phyloP scores from a whole-genome alignment of 2,888 invertebrate genomes.

The Volucella inflata region DNA sequence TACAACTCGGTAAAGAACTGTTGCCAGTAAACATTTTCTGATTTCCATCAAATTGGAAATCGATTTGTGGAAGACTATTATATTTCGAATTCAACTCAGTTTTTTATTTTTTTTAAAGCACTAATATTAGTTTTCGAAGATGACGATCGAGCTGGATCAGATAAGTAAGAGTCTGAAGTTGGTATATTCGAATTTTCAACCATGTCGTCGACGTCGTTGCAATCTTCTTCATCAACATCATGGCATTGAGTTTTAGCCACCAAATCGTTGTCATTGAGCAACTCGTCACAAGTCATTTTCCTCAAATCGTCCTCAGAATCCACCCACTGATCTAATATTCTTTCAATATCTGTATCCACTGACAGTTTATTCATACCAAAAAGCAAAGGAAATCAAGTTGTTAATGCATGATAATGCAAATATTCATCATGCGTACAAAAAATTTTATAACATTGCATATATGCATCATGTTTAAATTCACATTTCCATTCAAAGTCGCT shows the following conservation, averaged over 20 bases:
- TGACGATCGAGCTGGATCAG: constrained; percentile 4
- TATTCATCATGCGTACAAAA: no score
- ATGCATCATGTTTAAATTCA: no score
- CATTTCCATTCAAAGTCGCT: no score
- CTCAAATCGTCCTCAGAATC: constrained; percentile 3
- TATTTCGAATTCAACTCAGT: not conserved
- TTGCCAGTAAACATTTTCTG: not conserved
- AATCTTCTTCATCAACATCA: constrained; percentile 7
- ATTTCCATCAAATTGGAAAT: constrained; percentile 6
- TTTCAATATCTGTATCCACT: no score
- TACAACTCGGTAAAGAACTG: constrained; percentile 8
- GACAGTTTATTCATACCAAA: no score
- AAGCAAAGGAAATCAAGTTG: no score
- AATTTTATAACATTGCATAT: no score
- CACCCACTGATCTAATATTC: no score
- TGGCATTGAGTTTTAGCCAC: constrained; percentile 13
- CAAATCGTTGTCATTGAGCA: constrained; percentile 8
- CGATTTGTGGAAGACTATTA: constrained; percentile 4
- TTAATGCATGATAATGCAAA: no score
- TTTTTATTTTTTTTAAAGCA: constrained; percentile 4
- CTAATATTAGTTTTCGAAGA: constrained; percentile 7
- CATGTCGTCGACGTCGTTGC: constrained; percentile 5
- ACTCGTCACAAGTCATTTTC: constrained; percentile 4
- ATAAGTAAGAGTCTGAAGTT: constrained; percentile 2
- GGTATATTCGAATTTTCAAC: not conserved